Percentiles rank a stretch among this genome's conserved stretches.
These are phyloP conservation scores for Sebastolobus alascanus DNA, from an alignment of 2,797 vertebrate genomes.

Conservation along the genomic window DNA sequence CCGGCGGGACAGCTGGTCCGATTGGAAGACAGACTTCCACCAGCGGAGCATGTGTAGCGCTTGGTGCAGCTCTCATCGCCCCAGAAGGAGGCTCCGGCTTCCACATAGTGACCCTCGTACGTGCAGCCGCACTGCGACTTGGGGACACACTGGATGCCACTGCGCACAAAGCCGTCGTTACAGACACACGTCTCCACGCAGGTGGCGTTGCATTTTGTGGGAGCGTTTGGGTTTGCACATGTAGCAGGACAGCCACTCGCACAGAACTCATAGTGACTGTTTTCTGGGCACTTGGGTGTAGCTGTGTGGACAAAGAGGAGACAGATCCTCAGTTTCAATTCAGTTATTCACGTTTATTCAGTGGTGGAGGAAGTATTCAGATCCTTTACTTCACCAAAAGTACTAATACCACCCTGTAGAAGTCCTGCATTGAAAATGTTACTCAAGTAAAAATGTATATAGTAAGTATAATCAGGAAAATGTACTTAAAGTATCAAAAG, in stretches of 20 bases:
- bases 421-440: neutral
- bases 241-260: conserved; percentile 79
- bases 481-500: neutral
- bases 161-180: conserved; percentile 71
- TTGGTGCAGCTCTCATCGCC: conserved; percentile 59
- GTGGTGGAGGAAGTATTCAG: neutral
- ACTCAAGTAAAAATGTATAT: neutral
- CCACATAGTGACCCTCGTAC: conserved; percentile 69
- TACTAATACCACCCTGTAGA: neutral
- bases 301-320: conserved; percentile 62
- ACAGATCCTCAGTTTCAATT: neutral
- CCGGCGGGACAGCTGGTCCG: conserved; percentile 39
- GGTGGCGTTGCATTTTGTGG: conserved; percentile 55
- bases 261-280: conserved; percentile 85
- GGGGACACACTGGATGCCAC: conserved; percentile 71
- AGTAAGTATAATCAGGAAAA: neutral
- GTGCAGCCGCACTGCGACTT: conserved; percentile 79
- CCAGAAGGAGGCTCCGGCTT: conserved; percentile 78
- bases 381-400: neutral
- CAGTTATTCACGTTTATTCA: neutral
- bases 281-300: conserved; percentile 72
- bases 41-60: conserved; percentile 68
- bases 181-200: conserved; percentile 87
- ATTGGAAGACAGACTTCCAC: conserved; percentile 34
- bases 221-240: conserved; percentile 59